Evolutionary conservation across 2,797 vertebrate species (phyloP).

Genomic region (Poeciliopsis paucimaculata): DNA sequence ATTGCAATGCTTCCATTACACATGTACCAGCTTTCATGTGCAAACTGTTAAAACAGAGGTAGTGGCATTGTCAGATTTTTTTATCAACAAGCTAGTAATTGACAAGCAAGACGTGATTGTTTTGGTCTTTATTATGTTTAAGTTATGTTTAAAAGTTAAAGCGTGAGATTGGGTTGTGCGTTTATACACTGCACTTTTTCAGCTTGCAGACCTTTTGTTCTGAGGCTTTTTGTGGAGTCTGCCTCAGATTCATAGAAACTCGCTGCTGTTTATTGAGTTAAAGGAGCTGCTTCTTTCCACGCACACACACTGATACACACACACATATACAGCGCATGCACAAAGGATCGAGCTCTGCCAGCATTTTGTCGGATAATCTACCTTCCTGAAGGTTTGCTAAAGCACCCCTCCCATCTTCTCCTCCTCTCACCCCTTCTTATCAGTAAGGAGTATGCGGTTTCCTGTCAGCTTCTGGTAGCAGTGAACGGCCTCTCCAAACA

Average conservation of each 20-base stretch:
- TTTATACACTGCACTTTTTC: constrained; percentile 70
- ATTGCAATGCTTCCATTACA: neutral
- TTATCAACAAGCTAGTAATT: constrained; percentile 70
- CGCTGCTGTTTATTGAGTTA: constrained; percentile 72
- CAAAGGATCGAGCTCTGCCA: constrained; percentile 75
- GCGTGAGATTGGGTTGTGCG: constrained; percentile 71
- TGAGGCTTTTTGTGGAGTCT: constrained; percentile 73
- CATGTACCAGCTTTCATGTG: neutral
- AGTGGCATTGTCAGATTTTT: constrained; percentile 44
- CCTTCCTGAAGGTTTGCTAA: constrained; percentile 79
- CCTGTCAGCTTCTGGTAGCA: constrained; percentile 76
- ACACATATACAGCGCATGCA: constrained; percentile 49
- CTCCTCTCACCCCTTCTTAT: constrained; percentile 66
- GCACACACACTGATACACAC: constrained; percentile 11
- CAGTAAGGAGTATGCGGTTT: constrained; percentile 77
- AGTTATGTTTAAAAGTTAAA: constrained; percentile 71
- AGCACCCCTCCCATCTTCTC: constrained; percentile 54
- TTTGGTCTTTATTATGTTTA: constrained; percentile 56
- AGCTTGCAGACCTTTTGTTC: constrained; percentile 78
- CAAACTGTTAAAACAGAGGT: constrained; percentile 23
- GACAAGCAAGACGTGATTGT: constrained; percentile 65
- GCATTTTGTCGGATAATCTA: constrained; percentile 82
- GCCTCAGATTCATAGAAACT: constrained; percentile 76
- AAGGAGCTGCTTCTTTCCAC: constrained; percentile 65
- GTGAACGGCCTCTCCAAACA: constrained; percentile 77